phyloP scores from a whole-genome alignment of 2,113 vertebrate genomes.

The Laticauda laticaudata region DNA sequence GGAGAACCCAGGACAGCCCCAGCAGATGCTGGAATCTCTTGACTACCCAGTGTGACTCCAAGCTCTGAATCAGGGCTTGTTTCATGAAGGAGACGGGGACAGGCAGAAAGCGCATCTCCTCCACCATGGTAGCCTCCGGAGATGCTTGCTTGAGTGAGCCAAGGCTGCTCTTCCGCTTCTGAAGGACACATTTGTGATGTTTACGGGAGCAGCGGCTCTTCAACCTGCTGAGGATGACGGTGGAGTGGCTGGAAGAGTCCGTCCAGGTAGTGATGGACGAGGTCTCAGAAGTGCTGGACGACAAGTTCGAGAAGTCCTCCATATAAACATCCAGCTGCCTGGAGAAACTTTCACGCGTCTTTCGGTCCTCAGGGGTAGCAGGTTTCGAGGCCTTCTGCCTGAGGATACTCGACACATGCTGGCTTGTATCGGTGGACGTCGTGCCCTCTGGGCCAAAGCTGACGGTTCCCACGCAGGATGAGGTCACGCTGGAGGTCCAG shows the following conservation, averaged over 20 bases:
- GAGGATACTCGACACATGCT: background rate
- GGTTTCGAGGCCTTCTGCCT: background rate
- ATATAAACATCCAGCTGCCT: too few species aligned
- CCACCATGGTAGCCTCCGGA: background rate
- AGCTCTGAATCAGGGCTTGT: background rate
- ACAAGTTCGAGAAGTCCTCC: background rate
- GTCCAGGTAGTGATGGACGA: background rate
- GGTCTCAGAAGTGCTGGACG: background rate
- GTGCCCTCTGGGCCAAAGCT: background rate
- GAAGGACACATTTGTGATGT: too few species aligned
- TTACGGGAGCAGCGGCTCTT: background rate
- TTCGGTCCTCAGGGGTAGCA: too few species aligned
- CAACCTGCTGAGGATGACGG: background rate
- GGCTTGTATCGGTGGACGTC: background rate
- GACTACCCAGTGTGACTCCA: constrained; percentile 8
- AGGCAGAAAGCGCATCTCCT: background rate
- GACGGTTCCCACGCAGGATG: rapidly evolving
- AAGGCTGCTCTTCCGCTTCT: too few species aligned
- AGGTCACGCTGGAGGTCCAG: background rate
- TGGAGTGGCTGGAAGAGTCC: background rate
- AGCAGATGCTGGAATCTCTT: constrained; percentile 9
- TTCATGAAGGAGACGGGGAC: background rate
- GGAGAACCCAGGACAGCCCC: background rate
- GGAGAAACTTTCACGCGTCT: too few species aligned
- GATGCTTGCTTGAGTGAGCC: background rate